Evolutionary conservation across 2,888 invertebrate species (phyloP).

Genomic region (Alsophila aescularia): DNA sequence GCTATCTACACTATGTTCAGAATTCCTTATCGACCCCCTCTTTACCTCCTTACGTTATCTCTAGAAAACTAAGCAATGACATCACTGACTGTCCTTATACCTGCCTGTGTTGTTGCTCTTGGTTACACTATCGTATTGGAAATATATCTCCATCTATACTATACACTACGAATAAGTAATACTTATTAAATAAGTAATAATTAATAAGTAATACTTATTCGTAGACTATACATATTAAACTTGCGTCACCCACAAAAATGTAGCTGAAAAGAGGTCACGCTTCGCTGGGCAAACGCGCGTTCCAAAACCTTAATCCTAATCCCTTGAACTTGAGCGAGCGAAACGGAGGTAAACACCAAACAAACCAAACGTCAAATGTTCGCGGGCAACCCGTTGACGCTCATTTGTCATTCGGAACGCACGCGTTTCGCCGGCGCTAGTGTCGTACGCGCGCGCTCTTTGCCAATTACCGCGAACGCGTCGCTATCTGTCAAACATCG

Average conservation of each 20-base stretch:
- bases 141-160: conserved; percentile 37
- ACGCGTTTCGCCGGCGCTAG: conserved; percentile 60
- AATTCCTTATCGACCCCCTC: conserved; percentile 3
- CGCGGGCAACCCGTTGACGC: conserved; percentile 61
- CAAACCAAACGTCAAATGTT: no score
- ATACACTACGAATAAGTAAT: no score
- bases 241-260: conserved; percentile 28
- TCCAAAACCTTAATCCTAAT: conserved; percentile 65
- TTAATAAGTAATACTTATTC: no score
- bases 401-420: conserved; percentile 80
- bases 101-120: no score
- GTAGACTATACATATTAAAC: no score
- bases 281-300: conserved; percentile 43
- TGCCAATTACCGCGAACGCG: conserved; percentile 46
- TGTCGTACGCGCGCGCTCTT: conserved; percentile 56
- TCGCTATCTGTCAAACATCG: conserved; percentile 44
- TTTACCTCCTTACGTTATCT: conserved; percentile 14
- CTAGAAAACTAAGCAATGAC: conserved; percentile 31
- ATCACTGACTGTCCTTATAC: no score
- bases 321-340: conserved; percentile 75
- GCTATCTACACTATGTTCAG: not conserved
- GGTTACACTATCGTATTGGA: no score
- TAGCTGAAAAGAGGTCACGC: conserved; percentile 42
- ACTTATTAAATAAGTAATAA: no score
- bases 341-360: conserved; percentile 26